These are phyloP conservation scores for Drosophila ercepeae DNA, from an alignment of 1,140 invertebrate genomes.

Conservation along the genomic window DNA sequence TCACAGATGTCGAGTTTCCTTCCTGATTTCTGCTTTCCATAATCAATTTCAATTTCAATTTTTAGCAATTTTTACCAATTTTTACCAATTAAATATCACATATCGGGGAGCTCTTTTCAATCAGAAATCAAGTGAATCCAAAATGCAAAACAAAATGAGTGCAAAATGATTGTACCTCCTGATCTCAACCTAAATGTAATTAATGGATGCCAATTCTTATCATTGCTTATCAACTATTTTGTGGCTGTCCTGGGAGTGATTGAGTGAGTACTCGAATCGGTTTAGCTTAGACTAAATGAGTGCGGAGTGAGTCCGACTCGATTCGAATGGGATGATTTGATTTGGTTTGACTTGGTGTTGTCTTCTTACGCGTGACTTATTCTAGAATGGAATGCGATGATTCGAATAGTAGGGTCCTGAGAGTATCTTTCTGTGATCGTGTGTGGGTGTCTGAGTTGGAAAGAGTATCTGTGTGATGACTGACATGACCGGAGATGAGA, in stretches of 20 bases:
- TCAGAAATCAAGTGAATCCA: slow-evolving; percentile 61
- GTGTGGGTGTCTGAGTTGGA: slow-evolving; percentile 27
- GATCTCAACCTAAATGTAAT: slow-evolving; percentile 28
- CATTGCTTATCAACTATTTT: slow-evolving; percentile 65
- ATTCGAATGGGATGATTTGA: slow-evolving; percentile 33
- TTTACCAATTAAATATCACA: slow-evolving; percentile 83
- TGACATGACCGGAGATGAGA: slow-evolving; percentile 45
- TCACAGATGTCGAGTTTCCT: slow-evolving; percentile 69
- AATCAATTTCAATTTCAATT: slow-evolving; percentile 49
- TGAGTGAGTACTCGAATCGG: slow-evolving; percentile 34
- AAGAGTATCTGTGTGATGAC: slow-evolving; percentile 35
- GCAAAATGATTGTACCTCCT: slow-evolving; percentile 65
- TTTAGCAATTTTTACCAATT: too few relatives aligned
- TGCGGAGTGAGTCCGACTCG: slow-evolving; percentile 25
- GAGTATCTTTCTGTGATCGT: slow-evolving; percentile 43
- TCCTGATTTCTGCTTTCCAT: slow-evolving; percentile 39
- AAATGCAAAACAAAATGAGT: slow-evolving; percentile 58
- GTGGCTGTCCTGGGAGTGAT: slow-evolving; percentile 63
- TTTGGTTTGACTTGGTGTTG: slow-evolving; percentile 55
- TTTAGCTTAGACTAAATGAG: slow-evolving; percentile 44
- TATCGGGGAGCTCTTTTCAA: slow-evolving; percentile 82
- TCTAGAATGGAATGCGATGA: slow-evolving; percentile 50
- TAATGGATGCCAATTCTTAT: slow-evolving; percentile 39
- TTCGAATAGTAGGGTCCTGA: slow-evolving; percentile 30
- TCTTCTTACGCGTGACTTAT: slow-evolving; percentile 53